phyloP scores from a whole-genome alignment of 1,140 invertebrate genomes.

The Pectinophora gossypiella region DNA sequence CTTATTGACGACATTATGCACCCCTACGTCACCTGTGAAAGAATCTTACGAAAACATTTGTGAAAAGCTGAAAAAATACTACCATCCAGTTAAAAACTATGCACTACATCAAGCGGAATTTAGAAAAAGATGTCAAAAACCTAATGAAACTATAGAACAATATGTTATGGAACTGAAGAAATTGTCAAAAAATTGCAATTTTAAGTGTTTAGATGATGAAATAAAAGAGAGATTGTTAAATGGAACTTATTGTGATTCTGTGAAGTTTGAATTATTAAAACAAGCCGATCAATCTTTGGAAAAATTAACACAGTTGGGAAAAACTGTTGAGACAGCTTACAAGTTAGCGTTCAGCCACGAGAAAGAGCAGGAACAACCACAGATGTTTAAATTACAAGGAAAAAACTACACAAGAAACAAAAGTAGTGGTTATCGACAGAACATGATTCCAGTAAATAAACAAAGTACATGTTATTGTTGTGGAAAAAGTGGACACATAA shows the following conservation, averaged over 20 bases:
- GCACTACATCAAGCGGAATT: conserved; percentile 14
- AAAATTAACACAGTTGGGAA: conserved; percentile 1
- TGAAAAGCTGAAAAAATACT: conserved; percentile 8
- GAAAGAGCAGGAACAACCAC: conserved; percentile 1
- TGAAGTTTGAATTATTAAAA: conserved; percentile 16
- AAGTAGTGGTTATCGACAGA: background rate
- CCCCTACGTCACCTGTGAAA: background rate
- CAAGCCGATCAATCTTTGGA: conserved; percentile 9
- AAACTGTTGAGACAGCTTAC: conserved; percentile 9
- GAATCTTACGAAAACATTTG: background rate
- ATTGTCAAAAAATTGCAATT: conserved; percentile 12
- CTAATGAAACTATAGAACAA: conserved; percentile 11
- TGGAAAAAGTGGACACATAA: conserved; percentile 7
- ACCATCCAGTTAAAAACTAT: conserved; percentile 11
- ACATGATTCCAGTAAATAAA: background rate
- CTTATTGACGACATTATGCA: background rate
- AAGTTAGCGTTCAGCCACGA: conserved; percentile 4
- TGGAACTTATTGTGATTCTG: conserved; percentile 9
- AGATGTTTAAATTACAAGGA: conserved; percentile 7
- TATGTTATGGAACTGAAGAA: conserved; percentile 11
- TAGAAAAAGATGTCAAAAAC: conserved; percentile 12
- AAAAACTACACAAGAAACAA: conserved; percentile 2
- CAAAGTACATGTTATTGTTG: conserved; percentile 8
- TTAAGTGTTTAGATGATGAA: conserved; percentile 8
- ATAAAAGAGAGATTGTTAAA: conserved; percentile 16